Conservation (phyloP, 2,797 vertebrate genomes). For the Pogoniulus pusillus region DNA sequence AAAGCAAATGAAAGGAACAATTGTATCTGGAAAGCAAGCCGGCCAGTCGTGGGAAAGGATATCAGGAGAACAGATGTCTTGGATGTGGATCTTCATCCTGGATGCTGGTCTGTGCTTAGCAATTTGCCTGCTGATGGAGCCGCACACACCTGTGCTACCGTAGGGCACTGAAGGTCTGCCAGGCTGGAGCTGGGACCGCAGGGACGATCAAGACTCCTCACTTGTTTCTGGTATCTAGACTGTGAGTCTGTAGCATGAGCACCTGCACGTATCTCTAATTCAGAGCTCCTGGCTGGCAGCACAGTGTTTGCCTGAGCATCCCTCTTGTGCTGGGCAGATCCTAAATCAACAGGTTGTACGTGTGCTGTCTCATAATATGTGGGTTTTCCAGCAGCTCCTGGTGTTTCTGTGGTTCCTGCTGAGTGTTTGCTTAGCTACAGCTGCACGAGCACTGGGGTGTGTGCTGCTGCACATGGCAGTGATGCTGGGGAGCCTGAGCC, state of each 20-base stretch:
- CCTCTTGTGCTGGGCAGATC: neutral
- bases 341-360: neutral
- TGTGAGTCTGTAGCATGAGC: neutral
- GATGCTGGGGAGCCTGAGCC: neutral
- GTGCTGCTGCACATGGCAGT: neutral
- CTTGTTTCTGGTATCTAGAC: neutral
- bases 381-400: neutral
- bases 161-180: rapidly evolving
- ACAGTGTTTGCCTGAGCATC: neutral
- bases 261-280: neutral
- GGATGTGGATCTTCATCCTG: neutral
- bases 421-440: neutral
- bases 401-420: neutral
- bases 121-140: neutral
- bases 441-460: neutral
- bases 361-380: neutral
- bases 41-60: neutral
- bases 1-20: neutral
- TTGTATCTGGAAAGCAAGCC: neutral
- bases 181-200: neutral
- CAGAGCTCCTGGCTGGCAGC: neutral
- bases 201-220: neutral
- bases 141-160: rapidly evolving
- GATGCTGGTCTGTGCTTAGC: neutral
- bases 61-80: neutral